Evolutionary conservation across 2,113 vertebrate genomes (phyloP).

Genomic region (Sminthopsis crassicaudata): DNA sequence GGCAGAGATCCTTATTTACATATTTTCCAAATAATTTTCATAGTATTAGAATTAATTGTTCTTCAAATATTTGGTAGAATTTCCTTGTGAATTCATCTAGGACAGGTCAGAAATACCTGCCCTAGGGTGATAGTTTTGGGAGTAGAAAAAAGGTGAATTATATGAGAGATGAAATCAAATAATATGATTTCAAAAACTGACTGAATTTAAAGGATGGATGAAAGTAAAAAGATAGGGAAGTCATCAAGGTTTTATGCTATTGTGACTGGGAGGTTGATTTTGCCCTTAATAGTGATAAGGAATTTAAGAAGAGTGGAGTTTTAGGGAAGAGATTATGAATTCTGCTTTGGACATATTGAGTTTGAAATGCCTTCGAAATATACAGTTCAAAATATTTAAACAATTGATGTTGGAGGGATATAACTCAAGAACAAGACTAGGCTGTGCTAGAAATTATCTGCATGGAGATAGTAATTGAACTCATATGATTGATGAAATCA

Average conservation of each 20-base stretch:
- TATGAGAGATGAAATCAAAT: neutral
- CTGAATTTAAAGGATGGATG: neutral
- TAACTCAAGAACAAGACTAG: neutral
- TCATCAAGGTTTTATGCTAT: neutral
- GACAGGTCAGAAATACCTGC: neutral
- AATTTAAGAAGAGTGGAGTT: neutral
- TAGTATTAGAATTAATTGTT: too few species aligned
- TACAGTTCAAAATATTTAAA: neutral
- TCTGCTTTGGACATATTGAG: neutral
- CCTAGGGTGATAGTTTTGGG: neutral
- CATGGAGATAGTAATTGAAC: neutral
- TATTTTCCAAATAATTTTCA: too few species aligned
- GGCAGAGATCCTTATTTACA: too few species aligned
- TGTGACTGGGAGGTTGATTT: neutral
- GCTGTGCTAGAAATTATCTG: fast-evolving
- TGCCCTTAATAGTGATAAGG: neutral
- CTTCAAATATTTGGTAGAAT: too few species aligned
- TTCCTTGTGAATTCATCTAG: too few species aligned
- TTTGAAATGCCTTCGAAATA: neutral
- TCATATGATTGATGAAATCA: neutral
- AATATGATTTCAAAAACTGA: neutral
- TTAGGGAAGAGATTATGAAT: neutral
- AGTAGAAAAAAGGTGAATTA: neutral
- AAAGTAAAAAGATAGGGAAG: neutral
- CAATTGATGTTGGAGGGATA: neutral